Evolutionary conservation across 1,140 invertebrate genomes (phyloP).

Genomic region (Hypothenemus hampei): DNA sequence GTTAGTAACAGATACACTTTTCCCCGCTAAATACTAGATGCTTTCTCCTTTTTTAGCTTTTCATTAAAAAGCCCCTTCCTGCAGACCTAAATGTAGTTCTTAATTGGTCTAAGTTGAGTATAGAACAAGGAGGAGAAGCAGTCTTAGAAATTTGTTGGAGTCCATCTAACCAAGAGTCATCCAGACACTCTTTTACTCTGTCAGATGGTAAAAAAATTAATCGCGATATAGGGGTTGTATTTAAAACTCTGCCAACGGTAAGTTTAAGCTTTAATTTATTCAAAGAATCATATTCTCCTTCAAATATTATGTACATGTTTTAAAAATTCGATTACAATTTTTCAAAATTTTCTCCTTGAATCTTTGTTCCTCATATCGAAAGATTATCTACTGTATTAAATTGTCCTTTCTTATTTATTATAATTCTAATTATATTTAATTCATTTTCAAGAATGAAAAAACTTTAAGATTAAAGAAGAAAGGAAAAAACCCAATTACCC

Average conservation of each 20-base stretch:
- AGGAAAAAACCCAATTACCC: no score
- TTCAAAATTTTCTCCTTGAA: no score
- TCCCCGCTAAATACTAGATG: background rate
- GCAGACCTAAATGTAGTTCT: conserved; percentile 53
- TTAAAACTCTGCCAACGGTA: conserved; percentile 46
- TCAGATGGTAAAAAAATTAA: conserved; percentile 57
- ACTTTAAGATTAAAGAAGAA: no score
- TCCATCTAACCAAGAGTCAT: conserved; percentile 52
- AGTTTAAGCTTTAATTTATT: no score
- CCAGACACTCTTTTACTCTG: conserved; percentile 58
- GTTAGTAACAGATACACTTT: conserved; percentile 38
- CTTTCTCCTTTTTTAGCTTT: conserved; percentile 54
- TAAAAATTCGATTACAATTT: no score
- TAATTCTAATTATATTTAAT: no score
- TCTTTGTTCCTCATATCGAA: no score
- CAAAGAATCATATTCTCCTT: no score
- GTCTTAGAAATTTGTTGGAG: conserved; percentile 57
- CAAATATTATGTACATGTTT: no score
- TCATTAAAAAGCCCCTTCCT: conserved; percentile 53
- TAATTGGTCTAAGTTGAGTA: conserved; percentile 48
- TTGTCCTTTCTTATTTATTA: no score
- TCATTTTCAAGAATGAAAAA: no score
- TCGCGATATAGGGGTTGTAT: conserved; percentile 61
- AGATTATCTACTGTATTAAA: no score
- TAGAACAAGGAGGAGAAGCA: conserved; percentile 47